These are phyloP conservation scores for Forbesichthys papilliferus DNA, from an alignment of 2,113 vertebrate species.

Conservation along the genomic window DNA sequence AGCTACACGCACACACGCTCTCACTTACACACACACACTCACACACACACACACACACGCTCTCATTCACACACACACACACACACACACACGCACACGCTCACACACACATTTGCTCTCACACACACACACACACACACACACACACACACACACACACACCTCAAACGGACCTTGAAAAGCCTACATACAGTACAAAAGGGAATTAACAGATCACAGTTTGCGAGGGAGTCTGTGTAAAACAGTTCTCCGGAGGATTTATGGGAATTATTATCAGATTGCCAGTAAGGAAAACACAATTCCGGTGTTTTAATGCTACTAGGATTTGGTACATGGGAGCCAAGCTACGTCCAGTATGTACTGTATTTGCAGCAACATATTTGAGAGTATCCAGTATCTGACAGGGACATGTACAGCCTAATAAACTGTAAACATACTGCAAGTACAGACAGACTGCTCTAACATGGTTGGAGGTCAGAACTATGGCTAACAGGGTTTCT, in stretches of 20 bases:
- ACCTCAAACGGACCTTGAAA: not conserved
- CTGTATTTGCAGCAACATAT: constrained; percentile 30
- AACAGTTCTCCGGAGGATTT: constrained; percentile 24
- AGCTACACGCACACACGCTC: constrained; percentile 13
- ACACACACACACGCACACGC: not conserved
- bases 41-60: constrained; percentile 10
- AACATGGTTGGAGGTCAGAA: too few species aligned
- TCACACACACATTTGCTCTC: not conserved
- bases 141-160: constrained; percentile 7
- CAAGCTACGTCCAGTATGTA: constrained; percentile 10
- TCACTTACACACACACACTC: not conserved
- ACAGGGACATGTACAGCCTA: constrained; percentile 11
- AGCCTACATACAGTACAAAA: not conserved
- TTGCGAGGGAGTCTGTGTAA: not conserved
- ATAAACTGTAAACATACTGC: too few species aligned
- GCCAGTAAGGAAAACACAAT: constrained; percentile 60
- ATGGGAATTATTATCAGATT: constrained; percentile 49
- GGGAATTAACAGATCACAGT: constrained; percentile 15
- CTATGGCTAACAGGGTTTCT: constrained; percentile 48
- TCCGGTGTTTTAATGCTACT: constrained; percentile 60
- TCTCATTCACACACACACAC: constrained; percentile 5
- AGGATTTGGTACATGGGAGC: constrained; percentile 55
- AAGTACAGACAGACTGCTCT: too few species aligned
- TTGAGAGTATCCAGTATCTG: constrained; percentile 53
- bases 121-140: constrained; percentile 14